These are phyloP conservation scores for Eremophila alpestris DNA, from an alignment of 2,797 vertebrate genomes.

Conservation along the genomic window DNA sequence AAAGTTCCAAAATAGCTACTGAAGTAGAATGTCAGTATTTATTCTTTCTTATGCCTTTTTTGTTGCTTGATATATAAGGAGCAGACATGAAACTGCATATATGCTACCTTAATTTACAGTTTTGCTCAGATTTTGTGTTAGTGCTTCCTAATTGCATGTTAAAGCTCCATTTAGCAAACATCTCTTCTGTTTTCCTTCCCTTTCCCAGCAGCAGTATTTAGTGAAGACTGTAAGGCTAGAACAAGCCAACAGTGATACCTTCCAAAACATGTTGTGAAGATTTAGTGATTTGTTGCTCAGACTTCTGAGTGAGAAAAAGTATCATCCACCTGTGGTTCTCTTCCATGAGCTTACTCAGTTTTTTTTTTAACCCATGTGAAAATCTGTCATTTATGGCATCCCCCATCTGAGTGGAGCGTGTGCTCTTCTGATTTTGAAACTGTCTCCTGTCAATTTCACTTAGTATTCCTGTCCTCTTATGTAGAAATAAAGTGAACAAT, in stretches of 20 bases:
- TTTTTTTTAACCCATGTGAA: neutral
- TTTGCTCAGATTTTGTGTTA: neutral
- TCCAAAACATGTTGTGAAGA: neutral
- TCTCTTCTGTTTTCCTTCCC: neutral
- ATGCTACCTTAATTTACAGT: neutral
- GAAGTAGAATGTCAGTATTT: neutral
- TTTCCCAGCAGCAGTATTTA: neutral
- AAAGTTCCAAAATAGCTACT: neutral
- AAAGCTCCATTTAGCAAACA: neutral
- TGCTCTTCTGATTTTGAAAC: neutral
- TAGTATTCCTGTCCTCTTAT: neutral
- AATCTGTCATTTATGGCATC: neutral
- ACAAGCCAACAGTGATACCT: neutral
- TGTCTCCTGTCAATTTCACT: neutral
- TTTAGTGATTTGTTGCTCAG: neutral
- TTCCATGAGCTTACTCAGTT: neutral
- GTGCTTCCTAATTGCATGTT: neutral
- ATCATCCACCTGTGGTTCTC: neutral
- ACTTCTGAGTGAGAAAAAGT: neutral
- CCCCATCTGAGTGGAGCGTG: neutral
- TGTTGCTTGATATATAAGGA: neutral
- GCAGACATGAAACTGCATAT: neutral
- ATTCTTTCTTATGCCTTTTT: neutral
- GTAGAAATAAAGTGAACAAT: neutral
- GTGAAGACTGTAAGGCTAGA: neutral